Evolutionary conservation across 2,888 invertebrate genomes (phyloP).

Genomic region (Himalopsyche kuldschensis): DNA sequence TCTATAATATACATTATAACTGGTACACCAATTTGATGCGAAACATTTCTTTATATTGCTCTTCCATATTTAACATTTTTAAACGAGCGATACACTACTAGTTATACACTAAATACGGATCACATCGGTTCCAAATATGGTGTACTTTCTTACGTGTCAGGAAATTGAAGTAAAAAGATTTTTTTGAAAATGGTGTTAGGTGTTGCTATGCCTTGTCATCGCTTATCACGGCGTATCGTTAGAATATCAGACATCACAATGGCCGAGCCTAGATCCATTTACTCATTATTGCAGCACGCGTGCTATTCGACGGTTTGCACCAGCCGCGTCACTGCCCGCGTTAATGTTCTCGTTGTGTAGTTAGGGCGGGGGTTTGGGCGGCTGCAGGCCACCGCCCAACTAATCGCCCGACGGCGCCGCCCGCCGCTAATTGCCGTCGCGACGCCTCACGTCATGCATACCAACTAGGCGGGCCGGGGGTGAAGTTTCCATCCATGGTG

Average conservation of each 20-base stretch:
- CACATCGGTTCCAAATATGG: too few relatives aligned
- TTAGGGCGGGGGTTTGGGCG: conserved; percentile 11
- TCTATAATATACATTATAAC: too few relatives aligned
- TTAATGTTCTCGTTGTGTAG: neutral
- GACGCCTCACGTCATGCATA: conserved; percentile 5
- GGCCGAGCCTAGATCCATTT: neutral
- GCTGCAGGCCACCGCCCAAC: conserved; percentile 16
- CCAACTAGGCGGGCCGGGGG: neutral
- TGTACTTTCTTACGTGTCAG: too few relatives aligned
- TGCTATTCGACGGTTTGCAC: neutral
- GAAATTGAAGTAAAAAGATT: too few relatives aligned
- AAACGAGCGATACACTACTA: too few relatives aligned
- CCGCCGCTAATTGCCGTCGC: conserved; percentile 17
- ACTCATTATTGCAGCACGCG: neutral
- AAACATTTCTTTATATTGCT: too few relatives aligned
- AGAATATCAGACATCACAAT: neutral
- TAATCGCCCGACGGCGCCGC: conserved; percentile 10
- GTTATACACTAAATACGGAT: too few relatives aligned
- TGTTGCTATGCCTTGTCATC: neutral
- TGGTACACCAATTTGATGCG: too few relatives aligned
- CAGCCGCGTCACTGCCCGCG: neutral
- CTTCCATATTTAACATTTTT: too few relatives aligned
- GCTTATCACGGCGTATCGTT: neutral
- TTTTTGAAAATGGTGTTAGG: too few relatives aligned
- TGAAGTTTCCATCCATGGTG: neutral